Base-by-base conservation (phyloP, 2,797 vertebrate genomes). In the Scyliorhinus canicula region DNA sequence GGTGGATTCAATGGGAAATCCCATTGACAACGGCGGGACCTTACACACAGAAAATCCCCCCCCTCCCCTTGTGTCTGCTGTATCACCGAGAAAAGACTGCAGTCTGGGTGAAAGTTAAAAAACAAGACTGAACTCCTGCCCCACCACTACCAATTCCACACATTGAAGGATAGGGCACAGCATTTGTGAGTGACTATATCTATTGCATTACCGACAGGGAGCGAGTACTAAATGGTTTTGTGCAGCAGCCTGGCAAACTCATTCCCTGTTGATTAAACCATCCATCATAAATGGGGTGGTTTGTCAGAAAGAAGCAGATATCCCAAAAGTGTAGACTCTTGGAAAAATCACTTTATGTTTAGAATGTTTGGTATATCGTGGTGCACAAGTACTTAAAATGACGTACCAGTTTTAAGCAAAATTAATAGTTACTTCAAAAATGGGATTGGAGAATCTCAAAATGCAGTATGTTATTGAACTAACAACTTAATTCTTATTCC, bases 401-500 rank as follows among this genome's bases (percentile, higher is more conserved):
- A 44, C 11, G 11, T 93, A 50, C 65, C 28, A 67, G 44, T 71
- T 93, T 93, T 31, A 93, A 93, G 52, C 44, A 26, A 50, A 93
- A 40, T 93, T 93, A 67, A 50, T 40, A 69, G 67, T 35, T 94
- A 94, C 50, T 52, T 31, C 47, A 50, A 31, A 94, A 52, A 93
- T 52, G 12, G 28, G 44, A 1, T n/a, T 50, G 65, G 26, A 69
- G 14, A 24, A 67, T 93, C 44, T 93, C 14, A 52, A 50, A 69
- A 94, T 52, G 47, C 47, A 74, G 67, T 94, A 47, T 94, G 67
- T 71, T 74, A 47, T 31, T 19, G 67, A 94, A 74, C 86, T 60
- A 90, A 90, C 31, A 90, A 60, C 31, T 94, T 93, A 93, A 93
- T 93, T 94, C 93, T 74, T 50, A 94, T 94, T 71, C 93, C 67